These are phyloP conservation scores for Rhinella marina DNA, from an alignment of 2,797 vertebrate species.

Conservation along the genomic window DNA sequence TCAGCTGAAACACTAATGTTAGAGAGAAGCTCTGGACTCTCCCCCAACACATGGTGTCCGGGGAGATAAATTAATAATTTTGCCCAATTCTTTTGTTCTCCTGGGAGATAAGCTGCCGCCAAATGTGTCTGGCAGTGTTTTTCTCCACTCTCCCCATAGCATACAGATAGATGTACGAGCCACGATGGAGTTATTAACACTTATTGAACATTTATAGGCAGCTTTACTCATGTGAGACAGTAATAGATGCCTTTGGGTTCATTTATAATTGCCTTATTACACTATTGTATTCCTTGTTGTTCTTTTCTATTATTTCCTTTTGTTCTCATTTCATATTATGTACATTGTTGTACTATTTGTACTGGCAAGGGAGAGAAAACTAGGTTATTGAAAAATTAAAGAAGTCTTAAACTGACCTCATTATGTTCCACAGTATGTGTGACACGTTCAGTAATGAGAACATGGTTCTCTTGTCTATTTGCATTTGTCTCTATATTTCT, in stretches of 20 bases:
- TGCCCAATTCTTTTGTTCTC: too few species aligned
- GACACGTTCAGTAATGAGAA: constrained; percentile 14
- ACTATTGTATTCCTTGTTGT: background rate
- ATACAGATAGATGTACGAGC: too few species aligned
- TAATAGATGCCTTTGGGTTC: background rate
- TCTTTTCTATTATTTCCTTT: background rate
- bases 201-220: too few species aligned
- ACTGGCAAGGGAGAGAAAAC: background rate
- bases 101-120: too few species aligned
- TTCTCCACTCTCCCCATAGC: too few species aligned
- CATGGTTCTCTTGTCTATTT: background rate
- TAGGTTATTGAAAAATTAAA: constrained; percentile 2
- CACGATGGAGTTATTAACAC: too few species aligned
- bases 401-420: background rate
- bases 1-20: too few species aligned
- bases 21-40: too few species aligned
- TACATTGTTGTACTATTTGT: background rate
- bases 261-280: background rate
- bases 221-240: background rate
- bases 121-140: too few species aligned
- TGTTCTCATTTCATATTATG: background rate
- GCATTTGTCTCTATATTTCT: background rate
- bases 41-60: too few species aligned
- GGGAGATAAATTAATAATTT: too few species aligned
- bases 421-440: background rate